Evolutionary conservation across 1,140 invertebrate genomes (phyloP).

Genomic region (Drosophila baimaii): DNA sequence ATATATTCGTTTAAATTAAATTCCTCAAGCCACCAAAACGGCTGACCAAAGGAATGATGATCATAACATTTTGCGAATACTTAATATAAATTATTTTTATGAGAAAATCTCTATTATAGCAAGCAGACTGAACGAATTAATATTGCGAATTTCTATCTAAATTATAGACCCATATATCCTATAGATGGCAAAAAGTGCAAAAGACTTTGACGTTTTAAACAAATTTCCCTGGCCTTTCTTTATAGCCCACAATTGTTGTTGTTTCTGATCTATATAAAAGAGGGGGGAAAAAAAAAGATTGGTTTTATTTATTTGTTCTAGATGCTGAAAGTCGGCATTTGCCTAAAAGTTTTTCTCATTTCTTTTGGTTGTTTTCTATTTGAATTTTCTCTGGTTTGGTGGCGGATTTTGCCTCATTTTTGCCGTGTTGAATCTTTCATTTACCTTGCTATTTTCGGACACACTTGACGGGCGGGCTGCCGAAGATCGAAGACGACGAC

Average conservation of each 20-base stretch:
- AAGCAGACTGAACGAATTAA: constrained; percentile 28
- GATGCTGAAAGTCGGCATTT: constrained; percentile 57
- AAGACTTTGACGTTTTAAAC: constrained; percentile 70
- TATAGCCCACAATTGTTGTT: constrained; percentile 18
- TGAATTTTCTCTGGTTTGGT: constrained; percentile 32
- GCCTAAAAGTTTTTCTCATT: constrained; percentile 43
- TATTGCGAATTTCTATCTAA: constrained; percentile 24
- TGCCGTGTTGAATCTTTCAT: constrained; percentile 60
- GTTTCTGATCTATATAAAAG: constrained; percentile 26
- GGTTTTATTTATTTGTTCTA: constrained; percentile 77
- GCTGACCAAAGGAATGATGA: constrained; percentile 9
- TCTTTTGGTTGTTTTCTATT: constrained; percentile 17
- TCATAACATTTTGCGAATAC: constrained; percentile 19
- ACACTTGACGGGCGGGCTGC: constrained; percentile 68
- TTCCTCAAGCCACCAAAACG: background rate
- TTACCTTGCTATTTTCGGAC: constrained; percentile 79
- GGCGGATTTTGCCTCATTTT: constrained; percentile 55
- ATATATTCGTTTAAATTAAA: constrained; percentile 6
- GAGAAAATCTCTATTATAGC: constrained; percentile 26
- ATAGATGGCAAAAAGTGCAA: constrained; percentile 66
- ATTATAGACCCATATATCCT: constrained; percentile 21
- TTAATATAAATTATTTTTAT: constrained; percentile 9
- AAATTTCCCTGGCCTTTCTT: constrained; percentile 58
- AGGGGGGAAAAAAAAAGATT: constrained; percentile 33
- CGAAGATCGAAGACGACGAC: constrained; percentile 68